Evolutionary conservation across 2,113 vertebrate species (phyloP).

Genomic region (Eulemur rufifrons): DNA sequence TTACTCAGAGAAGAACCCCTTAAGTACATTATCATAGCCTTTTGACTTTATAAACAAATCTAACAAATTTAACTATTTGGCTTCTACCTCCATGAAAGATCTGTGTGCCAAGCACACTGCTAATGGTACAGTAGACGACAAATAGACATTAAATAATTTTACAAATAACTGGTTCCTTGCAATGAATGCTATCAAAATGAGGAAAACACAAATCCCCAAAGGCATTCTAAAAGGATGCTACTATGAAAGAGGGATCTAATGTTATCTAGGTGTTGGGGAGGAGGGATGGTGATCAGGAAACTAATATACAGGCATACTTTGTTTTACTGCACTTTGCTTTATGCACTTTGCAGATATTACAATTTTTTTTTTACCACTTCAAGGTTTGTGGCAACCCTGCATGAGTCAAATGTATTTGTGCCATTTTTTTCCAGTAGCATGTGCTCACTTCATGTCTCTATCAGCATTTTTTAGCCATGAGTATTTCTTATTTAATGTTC

Average conservation of each 20-base stretch:
- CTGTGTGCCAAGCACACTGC: background rate
- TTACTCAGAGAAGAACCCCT: background rate
- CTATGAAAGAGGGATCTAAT: background rate
- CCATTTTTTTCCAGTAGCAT: no score
- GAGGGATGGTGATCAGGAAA: background rate
- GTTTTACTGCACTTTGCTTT: background rate
- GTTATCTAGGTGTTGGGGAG: background rate
- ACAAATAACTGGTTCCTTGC: background rate
- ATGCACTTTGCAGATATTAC: no score
- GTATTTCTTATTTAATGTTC: no score
- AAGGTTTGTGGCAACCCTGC: no score
- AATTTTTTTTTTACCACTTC: no score
- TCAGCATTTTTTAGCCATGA: no score
- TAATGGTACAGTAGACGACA: background rate
- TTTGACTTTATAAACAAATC: background rate
- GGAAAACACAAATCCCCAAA: background rate
- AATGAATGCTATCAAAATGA: background rate
- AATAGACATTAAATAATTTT: background rate
- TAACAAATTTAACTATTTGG: background rate
- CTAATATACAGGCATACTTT: background rate
- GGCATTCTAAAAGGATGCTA: background rate
- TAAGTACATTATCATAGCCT: background rate
- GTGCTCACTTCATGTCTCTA: no score
- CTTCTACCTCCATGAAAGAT: background rate
- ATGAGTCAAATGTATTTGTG: no score